Base-by-base conservation (phyloP, 2,888 invertebrate genomes). In the Nezara viridula region DNA sequence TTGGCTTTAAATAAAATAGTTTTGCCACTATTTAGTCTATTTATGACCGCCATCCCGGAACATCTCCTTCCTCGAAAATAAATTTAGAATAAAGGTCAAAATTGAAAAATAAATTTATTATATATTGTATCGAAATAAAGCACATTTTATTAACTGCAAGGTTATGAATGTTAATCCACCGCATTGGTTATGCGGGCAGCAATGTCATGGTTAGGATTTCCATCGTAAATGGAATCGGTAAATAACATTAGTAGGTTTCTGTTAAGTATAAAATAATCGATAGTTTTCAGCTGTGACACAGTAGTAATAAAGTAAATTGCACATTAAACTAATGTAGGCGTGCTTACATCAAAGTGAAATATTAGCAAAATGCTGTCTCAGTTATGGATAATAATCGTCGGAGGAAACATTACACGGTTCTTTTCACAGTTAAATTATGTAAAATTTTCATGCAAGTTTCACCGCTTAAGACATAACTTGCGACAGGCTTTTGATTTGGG, bases 381-480 rank as follows among this genome's bases (percentile, higher is more conserved):
- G 32, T 66, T 66, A 66, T 66, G 66, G 66, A 66, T 32, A 5
- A 32, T 66, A 32, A 66, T 32, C 32, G 14, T 32, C 9, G 32
- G 32, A 37, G 66, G 66, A 32, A 66, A 66, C 66, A 6, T 3
- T 66, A 32, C 66, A 66, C 66, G 66, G 66, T 66, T 66, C 66
- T 19, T 66, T 66, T 66, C 66, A 66, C 66, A 66, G 66, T 66
- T 66, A 66, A 66, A 66, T 66, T 32, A 32, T 66, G 66, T 66
- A 66, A 66, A n/a, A 66, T 66, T 32, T 66, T 32, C 66, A 66
- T 66, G 66, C 32, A 66, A 66, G 66, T 66, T 66, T 66, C 66
- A 66, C 66, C 66, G 66, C 66, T 66, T 66, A 66, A 66, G 27
- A 66, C 66, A 66, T 7, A 66, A 32, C 66, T 66, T 66, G 32